Percentiles rank a stretch among this genome's conserved stretches.
These are phyloP conservation scores for Sarotherodon lohbergeri DNA, from an alignment of 2,113 vertebrate genomes.

Conservation along the genomic window DNA sequence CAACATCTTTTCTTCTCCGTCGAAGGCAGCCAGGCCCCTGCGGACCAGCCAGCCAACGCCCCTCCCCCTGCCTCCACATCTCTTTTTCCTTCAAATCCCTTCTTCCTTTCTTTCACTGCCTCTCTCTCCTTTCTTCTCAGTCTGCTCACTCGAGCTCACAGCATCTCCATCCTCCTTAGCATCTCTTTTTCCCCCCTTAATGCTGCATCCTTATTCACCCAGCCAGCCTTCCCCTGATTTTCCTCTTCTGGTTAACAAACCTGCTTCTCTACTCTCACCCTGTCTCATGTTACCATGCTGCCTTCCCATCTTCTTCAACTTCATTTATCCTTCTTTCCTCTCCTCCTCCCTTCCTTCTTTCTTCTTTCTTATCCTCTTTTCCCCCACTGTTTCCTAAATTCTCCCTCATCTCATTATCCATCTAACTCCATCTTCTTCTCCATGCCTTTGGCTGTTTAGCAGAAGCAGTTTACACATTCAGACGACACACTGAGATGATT, in stretches of 20 bases:
- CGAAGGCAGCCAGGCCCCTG: slow-evolving; percentile 28
- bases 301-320: rapidly evolving
- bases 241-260: neutral
- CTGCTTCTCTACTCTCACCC: neutral
- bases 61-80: slow-evolving; percentile 21
- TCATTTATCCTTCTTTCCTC: neutral
- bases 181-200: neutral
- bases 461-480: neutral
- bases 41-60: slow-evolving; percentile 31
- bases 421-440: neutral
- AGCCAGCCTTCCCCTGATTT: neutral
- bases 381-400: neutral
- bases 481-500: neutral
- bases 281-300: neutral
- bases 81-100: neutral
- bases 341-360: neutral
- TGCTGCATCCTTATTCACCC: neutral
- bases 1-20: slow-evolving; percentile 4
- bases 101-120: neutral
- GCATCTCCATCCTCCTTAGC: neutral
- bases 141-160: neutral
- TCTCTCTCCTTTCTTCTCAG: neutral
- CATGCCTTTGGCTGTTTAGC: neutral
- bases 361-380: neutral
- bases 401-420: neutral